Evolutionary conservation across 2,888 invertebrate species (phyloP).

Genomic region (Litoditis marina): DNA sequence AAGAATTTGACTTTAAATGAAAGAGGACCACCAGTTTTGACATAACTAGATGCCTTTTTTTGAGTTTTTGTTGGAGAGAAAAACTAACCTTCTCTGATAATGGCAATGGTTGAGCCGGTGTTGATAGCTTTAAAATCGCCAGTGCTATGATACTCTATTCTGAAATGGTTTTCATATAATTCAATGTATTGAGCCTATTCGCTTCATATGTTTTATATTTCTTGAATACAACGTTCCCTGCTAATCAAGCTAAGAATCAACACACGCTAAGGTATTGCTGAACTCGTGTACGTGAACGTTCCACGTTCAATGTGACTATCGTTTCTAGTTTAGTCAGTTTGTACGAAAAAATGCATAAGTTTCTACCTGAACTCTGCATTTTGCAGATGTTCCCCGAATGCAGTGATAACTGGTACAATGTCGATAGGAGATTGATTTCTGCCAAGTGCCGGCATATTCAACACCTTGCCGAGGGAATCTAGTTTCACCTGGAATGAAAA

Average conservation of each 20-base stretch:
- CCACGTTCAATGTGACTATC: no score
- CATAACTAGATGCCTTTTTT: no score
- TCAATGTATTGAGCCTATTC: no score
- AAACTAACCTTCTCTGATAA: slow-evolving; percentile 33
- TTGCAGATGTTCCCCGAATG: slow-evolving; percentile 57
- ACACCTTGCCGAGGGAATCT: slow-evolving; percentile 55
- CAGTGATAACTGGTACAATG: slow-evolving; percentile 55
- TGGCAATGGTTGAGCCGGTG: slow-evolving; percentile 38
- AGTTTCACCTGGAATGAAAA: slow-evolving; percentile 37
- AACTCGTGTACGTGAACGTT: no score
- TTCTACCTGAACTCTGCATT: slow-evolving; percentile 49
- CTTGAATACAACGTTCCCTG: no score
- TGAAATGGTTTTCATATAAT: slow-evolving; percentile 20
- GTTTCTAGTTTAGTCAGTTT: no score
- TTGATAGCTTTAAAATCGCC: slow-evolving; percentile 53
- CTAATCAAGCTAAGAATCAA: no score
- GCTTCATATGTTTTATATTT: no score
- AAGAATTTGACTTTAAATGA: no score
- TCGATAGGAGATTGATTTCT: slow-evolving; percentile 60
- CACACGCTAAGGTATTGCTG: no score
- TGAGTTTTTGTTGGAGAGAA: no score
- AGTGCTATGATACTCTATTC: slow-evolving; percentile 53
- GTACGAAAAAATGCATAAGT: slow-evolving; percentile 1
- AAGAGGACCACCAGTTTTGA: no score
- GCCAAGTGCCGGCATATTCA: slow-evolving; percentile 42